phyloP scores from a whole-genome alignment of 2,888 invertebrate species.

The Stratiomys singularior region DNA sequence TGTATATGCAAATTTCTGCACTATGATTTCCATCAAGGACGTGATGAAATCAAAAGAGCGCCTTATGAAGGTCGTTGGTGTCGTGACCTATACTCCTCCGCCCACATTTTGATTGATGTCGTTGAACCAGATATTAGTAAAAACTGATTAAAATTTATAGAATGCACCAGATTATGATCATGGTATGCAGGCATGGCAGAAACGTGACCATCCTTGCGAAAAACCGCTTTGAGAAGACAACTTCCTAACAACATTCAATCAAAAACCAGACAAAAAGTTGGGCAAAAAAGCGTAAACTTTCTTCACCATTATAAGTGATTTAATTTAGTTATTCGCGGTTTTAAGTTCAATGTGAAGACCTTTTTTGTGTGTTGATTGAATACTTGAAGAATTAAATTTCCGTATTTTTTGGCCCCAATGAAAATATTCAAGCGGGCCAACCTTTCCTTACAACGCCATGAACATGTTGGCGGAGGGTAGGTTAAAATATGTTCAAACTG shows the following conservation, averaged over 20 bases:
- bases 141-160: not conserved
- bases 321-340: not conserved
- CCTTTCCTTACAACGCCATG: not conserved
- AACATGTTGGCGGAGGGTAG: not conserved
- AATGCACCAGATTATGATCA: not conserved
- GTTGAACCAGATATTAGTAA: conserved; percentile 18
- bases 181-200: no score
- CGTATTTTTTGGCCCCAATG: conserved; percentile 5
- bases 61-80: not conserved
- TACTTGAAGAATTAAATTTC: conserved; percentile 22
- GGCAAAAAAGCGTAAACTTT: no score
- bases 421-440: not conserved
- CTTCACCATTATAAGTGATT: no score
- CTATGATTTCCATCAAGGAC: not conserved
- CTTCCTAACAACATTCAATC: no score
- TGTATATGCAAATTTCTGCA: not conserved
- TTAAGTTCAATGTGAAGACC: conserved; percentile 9
- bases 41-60: not conserved
- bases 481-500: not conserved
- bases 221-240: no score
- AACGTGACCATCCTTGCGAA: no score
- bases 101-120: conserved; percentile 5
- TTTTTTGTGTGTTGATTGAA: conserved; percentile 10
- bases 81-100: not conserved
- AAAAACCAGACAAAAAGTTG: no score